A percentile compares a stretch with the other conserved stretches of the same genome.
These are phyloP conservation scores for Agonopterix heracliana DNA, from an alignment of 2,888 invertebrate species.

Conservation along the genomic window DNA sequence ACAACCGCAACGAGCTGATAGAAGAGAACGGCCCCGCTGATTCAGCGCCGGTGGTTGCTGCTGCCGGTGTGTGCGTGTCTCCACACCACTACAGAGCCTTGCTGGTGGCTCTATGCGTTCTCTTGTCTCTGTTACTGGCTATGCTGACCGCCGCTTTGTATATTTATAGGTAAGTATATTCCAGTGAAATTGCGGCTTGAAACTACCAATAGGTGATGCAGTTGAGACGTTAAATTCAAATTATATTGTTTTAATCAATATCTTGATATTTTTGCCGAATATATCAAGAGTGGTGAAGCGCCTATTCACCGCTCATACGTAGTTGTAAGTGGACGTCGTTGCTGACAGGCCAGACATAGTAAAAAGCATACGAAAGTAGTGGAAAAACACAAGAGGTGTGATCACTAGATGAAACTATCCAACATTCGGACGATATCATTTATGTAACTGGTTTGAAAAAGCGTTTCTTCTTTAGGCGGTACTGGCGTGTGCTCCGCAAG, in stretches of 20 bases:
- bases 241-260: too few relatives aligned
- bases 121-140: conserved; percentile 84
- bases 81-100: conserved; percentile 90
- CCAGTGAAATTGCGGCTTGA: too few relatives aligned
- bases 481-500: conserved; percentile 86
- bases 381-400: too few relatives aligned
- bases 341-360: too few relatives aligned
- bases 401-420: too few relatives aligned
- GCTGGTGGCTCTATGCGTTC: conserved; percentile 85
- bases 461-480: conserved; percentile 72
- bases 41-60: conserved; percentile 79
- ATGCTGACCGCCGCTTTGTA: conserved; percentile 84
- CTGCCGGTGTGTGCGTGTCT: conserved; percentile 85
- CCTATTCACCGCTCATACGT: too few relatives aligned
- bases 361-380: too few relatives aligned
- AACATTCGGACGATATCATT: too few relatives aligned
- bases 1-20: conserved; percentile 84
- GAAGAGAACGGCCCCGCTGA: conserved; percentile 81
- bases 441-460: not conserved
- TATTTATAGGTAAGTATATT: conserved; percentile 80
- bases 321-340: too few relatives aligned
- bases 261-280: too few relatives aligned
- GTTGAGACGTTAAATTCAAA: not conserved
- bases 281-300: too few relatives aligned
- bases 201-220: not conserved